These are phyloP conservation scores for Drosophila fungiperda DNA, from an alignment of 2,888 invertebrate genomes.

Conservation along the genomic window DNA sequence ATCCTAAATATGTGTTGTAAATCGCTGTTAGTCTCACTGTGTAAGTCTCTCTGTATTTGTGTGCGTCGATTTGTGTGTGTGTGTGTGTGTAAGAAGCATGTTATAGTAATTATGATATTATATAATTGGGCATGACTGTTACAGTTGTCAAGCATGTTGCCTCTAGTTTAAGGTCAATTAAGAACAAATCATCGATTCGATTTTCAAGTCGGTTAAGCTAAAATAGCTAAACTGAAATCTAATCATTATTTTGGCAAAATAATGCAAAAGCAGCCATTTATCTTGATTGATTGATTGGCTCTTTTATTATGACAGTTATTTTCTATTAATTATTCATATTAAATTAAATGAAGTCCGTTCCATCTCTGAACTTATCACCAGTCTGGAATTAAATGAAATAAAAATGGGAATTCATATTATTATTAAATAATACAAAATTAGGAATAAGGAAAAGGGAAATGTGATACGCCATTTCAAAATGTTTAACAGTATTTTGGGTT, in stretches of 20 bases:
- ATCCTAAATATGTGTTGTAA: conserved; percentile 50
- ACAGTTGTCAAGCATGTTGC: background rate
- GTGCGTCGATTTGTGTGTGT: conserved; percentile 24
- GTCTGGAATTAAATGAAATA: background rate
- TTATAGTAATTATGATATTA: conserved; percentile 3
- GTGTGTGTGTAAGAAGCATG: conserved; percentile 46
- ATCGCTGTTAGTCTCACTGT: conserved; percentile 42
- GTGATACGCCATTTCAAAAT: background rate
- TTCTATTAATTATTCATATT: too few species aligned
- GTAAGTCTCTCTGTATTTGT: conserved; percentile 8
- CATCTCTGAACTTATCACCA: background rate
- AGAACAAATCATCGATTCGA: background rate
- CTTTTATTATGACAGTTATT: background rate
- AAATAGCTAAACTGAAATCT: background rate
- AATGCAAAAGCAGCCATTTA: background rate
- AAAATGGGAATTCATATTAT: background rate
- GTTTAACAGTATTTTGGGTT: accelerated
- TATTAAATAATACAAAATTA: background rate
- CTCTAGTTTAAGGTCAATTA: background rate
- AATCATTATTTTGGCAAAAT: background rate
- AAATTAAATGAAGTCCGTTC: background rate
- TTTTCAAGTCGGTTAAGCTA: background rate
- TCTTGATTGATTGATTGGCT: background rate
- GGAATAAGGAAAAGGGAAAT: background rate
- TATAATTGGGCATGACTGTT: conserved; percentile 1